phyloP scores from a whole-genome alignment of 1,140 invertebrate species.

The Ptiloglossa arizonensis region DNA sequence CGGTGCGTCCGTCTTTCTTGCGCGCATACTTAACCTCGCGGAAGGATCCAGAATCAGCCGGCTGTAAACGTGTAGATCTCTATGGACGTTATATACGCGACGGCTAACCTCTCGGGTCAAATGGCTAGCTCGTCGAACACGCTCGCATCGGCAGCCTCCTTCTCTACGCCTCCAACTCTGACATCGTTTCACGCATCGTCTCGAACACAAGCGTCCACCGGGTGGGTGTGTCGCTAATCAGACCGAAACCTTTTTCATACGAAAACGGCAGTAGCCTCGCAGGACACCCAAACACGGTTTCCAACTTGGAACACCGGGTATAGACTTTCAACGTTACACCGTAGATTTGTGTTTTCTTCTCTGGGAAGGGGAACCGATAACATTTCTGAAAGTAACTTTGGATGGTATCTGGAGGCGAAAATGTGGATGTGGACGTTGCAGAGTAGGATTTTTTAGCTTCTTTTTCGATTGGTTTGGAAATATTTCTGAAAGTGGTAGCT shows the following conservation, averaged over 20 bases:
- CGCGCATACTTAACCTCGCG: slow-evolving; percentile 44
- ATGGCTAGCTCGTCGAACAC: slow-evolving; percentile 49
- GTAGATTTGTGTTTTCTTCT: too few relatives aligned
- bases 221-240: slow-evolving; percentile 23
- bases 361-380: too few relatives aligned
- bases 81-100: slow-evolving; percentile 43
- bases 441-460: too few relatives aligned
- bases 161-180: slow-evolving; percentile 9
- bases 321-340: too few relatives aligned
- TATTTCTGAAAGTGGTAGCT: too few relatives aligned
- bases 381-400: too few relatives aligned
- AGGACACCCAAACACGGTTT: too few relatives aligned
- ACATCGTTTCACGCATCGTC: slow-evolving; percentile 39
- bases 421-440: too few relatives aligned
- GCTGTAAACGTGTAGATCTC: neutral
- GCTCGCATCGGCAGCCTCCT: slow-evolving; percentile 42
- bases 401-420: too few relatives aligned
- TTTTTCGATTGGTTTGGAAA: too few relatives aligned
- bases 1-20: slow-evolving; percentile 32
- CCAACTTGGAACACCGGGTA: too few relatives aligned
- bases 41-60: slow-evolving; percentile 47
- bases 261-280: too few relatives aligned
- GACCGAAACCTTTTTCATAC: slow-evolving; percentile 1
- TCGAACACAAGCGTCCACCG: neutral
- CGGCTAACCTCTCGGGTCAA: slow-evolving; percentile 51